These are phyloP conservation scores for Eleginops maclovinus DNA, from an alignment of 2,113 vertebrate species.

Conservation along the genomic window DNA sequence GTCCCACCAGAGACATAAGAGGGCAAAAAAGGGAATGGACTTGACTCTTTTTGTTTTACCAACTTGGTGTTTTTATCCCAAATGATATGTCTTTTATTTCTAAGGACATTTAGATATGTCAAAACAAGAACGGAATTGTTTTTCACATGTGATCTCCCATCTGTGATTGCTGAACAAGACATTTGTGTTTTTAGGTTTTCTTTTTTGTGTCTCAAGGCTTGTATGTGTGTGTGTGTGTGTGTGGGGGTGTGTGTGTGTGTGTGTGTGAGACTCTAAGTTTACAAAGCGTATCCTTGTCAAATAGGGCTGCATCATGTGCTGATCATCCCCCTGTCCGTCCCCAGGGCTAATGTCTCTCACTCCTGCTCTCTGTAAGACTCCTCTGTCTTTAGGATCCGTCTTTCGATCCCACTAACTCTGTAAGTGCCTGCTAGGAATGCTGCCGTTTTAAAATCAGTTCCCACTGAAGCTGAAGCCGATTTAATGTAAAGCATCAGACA, in stretches of 20 bases:
- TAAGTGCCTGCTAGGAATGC: background rate
- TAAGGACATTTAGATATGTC: background rate
- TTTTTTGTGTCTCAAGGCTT: conserved; percentile 6
- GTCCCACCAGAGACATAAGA: conserved; percentile 39
- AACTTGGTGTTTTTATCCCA: conserved; percentile 22
- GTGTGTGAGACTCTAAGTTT: conserved; percentile 43
- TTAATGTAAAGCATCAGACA: background rate
- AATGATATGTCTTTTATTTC: conserved; percentile 17
- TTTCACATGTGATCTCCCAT: conserved; percentile 44
- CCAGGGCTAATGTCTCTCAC: conserved; percentile 45
- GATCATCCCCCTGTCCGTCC: conserved; percentile 68
- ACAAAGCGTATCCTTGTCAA: conserved; percentile 65
- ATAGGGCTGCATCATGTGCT: conserved; percentile 76
- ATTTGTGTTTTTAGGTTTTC: conserved; percentile 3
- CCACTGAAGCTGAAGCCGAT: background rate
- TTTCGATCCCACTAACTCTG: conserved; percentile 35
- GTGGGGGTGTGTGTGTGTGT: conserved; percentile 17
- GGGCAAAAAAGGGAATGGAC: conserved; percentile 47
- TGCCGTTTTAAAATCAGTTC: conserved; percentile 14
- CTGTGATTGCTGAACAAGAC: conserved; percentile 28
- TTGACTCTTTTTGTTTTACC: conserved; percentile 19
- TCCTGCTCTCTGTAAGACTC: conserved; percentile 46
- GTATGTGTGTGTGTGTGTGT: conserved; percentile 12
- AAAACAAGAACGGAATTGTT: conserved; percentile 3
- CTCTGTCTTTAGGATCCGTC: conserved; percentile 55